These are phyloP conservation scores for Bimastos eiseni DNA, from an alignment of 2,888 invertebrate species.

Conservation along the genomic window DNA sequence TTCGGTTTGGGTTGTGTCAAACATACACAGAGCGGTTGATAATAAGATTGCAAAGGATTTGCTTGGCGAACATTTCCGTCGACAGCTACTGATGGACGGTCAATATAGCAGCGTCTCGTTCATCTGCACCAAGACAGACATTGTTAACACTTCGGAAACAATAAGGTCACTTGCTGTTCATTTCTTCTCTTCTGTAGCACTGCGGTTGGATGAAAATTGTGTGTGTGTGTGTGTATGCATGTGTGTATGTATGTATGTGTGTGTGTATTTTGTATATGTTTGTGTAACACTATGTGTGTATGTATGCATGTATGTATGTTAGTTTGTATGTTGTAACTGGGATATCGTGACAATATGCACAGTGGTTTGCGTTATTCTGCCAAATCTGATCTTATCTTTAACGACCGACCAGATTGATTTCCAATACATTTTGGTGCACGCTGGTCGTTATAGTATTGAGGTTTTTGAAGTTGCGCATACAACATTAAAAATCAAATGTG, in stretches of 20 bases:
- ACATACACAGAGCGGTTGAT: constrained; percentile 52
- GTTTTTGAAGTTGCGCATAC: no score
- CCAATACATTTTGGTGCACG: no score
- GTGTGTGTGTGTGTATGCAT: no score
- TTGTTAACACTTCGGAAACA: constrained; percentile 47
- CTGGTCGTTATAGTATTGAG: no score
- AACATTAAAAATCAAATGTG: no score
- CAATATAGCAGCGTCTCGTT: constrained; percentile 52
- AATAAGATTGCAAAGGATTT: constrained; percentile 51
- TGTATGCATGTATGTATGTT: no score
- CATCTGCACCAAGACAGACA: constrained; percentile 52
- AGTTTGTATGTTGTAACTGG: background rate
- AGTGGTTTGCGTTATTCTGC: background rate
- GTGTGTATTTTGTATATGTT: no score
- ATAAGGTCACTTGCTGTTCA: constrained; percentile 45
- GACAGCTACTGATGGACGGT: constrained; percentile 54
- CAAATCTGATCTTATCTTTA: background rate
- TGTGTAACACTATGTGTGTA: no score
- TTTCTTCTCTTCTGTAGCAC: background rate
- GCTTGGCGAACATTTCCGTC: constrained; percentile 51
- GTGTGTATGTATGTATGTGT: no score
- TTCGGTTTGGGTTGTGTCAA: constrained; percentile 52
- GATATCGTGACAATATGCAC: background rate
- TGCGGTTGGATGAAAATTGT: background rate
- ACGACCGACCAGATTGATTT: no score